Percentiles rank a stretch among this genome's conserved stretches.
Conservation (phyloP, 2,888 invertebrate species). For the Odontocolon sp. region DNA sequence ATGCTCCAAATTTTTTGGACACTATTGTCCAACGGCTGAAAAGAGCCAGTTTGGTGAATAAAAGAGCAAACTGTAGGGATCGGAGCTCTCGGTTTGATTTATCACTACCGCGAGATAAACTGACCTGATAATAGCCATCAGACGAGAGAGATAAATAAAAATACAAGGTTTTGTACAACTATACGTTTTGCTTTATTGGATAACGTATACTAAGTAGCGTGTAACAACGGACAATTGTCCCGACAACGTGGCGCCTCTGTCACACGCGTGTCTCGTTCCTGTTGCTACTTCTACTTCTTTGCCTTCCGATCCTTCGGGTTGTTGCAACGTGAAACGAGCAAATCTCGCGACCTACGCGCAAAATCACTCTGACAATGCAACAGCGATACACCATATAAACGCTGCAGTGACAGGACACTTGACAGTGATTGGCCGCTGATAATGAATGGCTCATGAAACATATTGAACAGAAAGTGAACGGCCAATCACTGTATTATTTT, state of each 20-base stretch:
- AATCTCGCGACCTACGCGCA: slow-evolving; percentile 47
- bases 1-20: neutral
- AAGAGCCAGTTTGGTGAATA: no score
- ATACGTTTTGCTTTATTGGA: neutral
- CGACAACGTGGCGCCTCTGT: slow-evolving; percentile 73
- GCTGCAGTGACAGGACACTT: no score
- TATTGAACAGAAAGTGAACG: no score
- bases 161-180: neutral
- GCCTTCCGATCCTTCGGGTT: neutral
- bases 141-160: neutral
- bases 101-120: slow-evolving; percentile 5
- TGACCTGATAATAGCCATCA: neutral
- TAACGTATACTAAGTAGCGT: slow-evolving; percentile 39
- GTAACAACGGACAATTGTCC: slow-evolving; percentile 66
- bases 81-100: neutral
- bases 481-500: no score
- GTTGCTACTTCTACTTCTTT: neutral
- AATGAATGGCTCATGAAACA: no score
- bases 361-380: slow-evolving; percentile 53
- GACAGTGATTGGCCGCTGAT: no score
- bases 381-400: no score
- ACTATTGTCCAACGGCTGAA: neutral
- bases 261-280: slow-evolving; percentile 10
- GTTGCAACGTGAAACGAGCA: neutral
- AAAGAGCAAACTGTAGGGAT: neutral